These are phyloP conservation scores for Diplodus sargus DNA, from an alignment of 2,797 vertebrate genomes.

Conservation along the genomic window DNA sequence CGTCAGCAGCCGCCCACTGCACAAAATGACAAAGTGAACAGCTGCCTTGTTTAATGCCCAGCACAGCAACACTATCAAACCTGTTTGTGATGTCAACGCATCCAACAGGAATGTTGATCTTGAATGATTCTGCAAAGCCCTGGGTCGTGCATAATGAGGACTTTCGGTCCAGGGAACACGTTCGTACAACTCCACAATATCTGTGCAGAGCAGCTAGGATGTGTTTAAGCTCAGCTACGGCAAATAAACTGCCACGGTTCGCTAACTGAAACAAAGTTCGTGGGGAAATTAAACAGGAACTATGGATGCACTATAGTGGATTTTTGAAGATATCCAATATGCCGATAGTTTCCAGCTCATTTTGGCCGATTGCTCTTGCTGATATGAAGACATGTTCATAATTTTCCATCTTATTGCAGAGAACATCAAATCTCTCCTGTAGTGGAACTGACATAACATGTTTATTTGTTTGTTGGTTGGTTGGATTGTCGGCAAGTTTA, in stretches of 20 bases:
- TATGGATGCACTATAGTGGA: too few relatives aligned
- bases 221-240: background rate
- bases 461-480: too few relatives aligned
- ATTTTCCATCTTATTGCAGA: too few relatives aligned
- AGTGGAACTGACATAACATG: too few relatives aligned
- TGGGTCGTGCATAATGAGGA: background rate
- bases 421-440: too few relatives aligned
- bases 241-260: background rate
- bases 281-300: too few relatives aligned
- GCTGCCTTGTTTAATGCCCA: constrained; percentile 1
- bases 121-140: background rate
- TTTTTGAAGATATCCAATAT: too few relatives aligned
- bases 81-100: background rate
- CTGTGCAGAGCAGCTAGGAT: background rate
- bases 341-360: too few relatives aligned
- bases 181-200: background rate
- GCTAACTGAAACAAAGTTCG: too few relatives aligned
- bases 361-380: too few relatives aligned
- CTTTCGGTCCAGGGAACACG: background rate
- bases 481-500: too few relatives aligned
- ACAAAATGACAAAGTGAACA: constrained; percentile 8
- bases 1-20: constrained; percentile 22
- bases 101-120: rapidly evolving
- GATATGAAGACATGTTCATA: too few relatives aligned
- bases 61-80: background rate